phyloP scores from a whole-genome alignment of 2,888 invertebrate species.

The Pollenia amentaria region DNA sequence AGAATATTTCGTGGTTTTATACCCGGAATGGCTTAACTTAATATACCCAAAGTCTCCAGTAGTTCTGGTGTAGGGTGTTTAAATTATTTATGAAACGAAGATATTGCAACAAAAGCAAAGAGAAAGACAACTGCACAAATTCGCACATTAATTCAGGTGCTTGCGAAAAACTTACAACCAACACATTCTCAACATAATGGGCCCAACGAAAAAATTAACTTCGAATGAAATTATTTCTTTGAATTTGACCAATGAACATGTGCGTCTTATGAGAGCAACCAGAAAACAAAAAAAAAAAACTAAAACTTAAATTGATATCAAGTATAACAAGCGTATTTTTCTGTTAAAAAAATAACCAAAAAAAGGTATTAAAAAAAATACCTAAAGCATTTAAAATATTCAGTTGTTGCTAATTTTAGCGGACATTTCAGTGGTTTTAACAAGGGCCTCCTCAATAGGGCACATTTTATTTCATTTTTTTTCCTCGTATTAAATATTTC shows the following conservation, averaged over 20 bases:
- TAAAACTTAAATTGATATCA: constrained; percentile 63
- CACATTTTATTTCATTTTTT: background rate
- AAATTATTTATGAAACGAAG: too few species aligned
- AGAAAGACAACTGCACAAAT: constrained; percentile 34
- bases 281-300: background rate
- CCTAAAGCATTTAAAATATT: constrained; percentile 57
- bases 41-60: too few species aligned
- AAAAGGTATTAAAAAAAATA: constrained; percentile 29
- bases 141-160: constrained; percentile 72
- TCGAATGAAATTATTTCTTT: constrained; percentile 71
- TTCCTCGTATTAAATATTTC: background rate
- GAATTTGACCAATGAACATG: constrained; percentile 71
- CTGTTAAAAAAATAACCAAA: background rate
- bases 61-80: too few species aligned
- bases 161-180: constrained; percentile 61
- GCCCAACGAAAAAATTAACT: constrained; percentile 54
- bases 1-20: too few species aligned
- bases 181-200: constrained; percentile 66
- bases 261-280: constrained; percentile 52
- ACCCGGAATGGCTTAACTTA: too few species aligned
- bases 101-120: background rate
- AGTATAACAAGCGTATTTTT: constrained; percentile 65
- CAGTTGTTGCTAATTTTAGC: constrained; percentile 70
- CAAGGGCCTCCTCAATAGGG: constrained; percentile 51
- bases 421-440: constrained; percentile 72